phyloP scores from a whole-genome alignment of 2,113 vertebrate genomes.

The Peromyscus leucopus region DNA sequence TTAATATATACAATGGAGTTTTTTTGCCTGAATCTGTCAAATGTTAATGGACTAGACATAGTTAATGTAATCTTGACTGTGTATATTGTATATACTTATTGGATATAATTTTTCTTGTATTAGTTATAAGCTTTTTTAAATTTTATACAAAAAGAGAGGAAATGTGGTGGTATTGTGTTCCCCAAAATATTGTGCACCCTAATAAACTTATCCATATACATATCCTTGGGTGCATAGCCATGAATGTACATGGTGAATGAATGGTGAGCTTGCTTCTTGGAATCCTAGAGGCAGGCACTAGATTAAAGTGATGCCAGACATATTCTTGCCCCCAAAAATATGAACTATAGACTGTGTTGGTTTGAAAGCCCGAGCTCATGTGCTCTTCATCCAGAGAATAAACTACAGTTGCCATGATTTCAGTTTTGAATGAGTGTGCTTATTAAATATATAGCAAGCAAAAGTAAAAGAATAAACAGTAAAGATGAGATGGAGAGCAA shows the following conservation, averaged over 20 bases:
- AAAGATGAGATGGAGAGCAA: neutral
- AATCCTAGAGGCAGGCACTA: neutral
- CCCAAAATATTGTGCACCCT: too few relatives aligned
- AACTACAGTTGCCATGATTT: neutral
- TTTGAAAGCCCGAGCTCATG: neutral
- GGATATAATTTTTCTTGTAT: too few relatives aligned
- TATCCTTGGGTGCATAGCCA: neutral
- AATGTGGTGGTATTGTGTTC: too few relatives aligned
- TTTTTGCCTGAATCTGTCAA: too few relatives aligned
- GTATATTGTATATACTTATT: too few relatives aligned
- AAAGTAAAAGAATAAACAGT: neutral
- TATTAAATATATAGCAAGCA: neutral
- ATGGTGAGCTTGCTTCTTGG: neutral
- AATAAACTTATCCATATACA: too few relatives aligned
- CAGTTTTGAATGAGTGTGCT: neutral
- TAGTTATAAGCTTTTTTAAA: too few relatives aligned
- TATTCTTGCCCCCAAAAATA: neutral
- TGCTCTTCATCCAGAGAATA: neutral
- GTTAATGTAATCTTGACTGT: too few relatives aligned
- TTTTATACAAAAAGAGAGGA: too few relatives aligned
- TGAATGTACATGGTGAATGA: neutral
- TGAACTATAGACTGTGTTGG: neutral
- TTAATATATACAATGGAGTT: too few relatives aligned
- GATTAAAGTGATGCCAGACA: neutral
- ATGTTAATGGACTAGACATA: too few relatives aligned